A percentile compares a stretch with the other conserved stretches of the same genome.
These are phyloP conservation scores for Paralvinella palmiformis DNA, from an alignment of 1,140 invertebrate genomes.

Conservation along the genomic window DNA sequence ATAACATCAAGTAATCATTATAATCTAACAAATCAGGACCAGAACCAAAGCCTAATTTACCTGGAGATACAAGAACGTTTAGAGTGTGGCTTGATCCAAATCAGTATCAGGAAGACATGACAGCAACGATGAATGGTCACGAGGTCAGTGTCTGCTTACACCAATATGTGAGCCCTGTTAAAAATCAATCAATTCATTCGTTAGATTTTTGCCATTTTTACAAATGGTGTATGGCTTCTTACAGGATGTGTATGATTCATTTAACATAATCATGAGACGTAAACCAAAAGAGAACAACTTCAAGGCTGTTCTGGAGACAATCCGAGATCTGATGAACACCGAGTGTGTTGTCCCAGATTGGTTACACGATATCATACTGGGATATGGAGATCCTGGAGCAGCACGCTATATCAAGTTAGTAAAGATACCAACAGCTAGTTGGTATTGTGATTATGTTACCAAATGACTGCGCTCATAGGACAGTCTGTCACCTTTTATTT, in stretches of 20 bases:
- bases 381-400: constrained; percentile 92
- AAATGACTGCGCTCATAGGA: too few species aligned
- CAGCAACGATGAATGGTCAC: constrained; percentile 62
- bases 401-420: constrained; percentile 83
- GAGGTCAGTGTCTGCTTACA: constrained; percentile 40
- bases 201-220: not conserved
- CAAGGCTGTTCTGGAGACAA: constrained; percentile 96
- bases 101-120: constrained; percentile 90
- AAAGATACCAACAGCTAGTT: too few species aligned
- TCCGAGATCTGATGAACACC: constrained; percentile 97
- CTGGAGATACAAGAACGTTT: constrained; percentile 85
- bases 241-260: constrained; percentile 89
- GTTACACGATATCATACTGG: constrained; percentile 95
- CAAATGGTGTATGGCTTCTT: constrained; percentile 1
- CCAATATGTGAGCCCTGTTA: too few species aligned
- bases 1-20: too few species aligned
- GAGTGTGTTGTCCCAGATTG: constrained; percentile 98
- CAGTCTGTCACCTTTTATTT: too few species aligned
- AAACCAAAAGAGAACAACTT: constrained; percentile 99
- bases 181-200: not conserved
- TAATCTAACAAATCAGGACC: constrained; percentile 55
- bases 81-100: constrained; percentile 92
- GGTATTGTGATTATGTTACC: too few species aligned
- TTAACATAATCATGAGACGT: constrained; percentile 93
- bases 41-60: constrained; percentile 65